These are phyloP conservation scores for Monoplex corrugatus DNA, from an alignment of 2,888 invertebrate genomes.

Conservation along the genomic window DNA sequence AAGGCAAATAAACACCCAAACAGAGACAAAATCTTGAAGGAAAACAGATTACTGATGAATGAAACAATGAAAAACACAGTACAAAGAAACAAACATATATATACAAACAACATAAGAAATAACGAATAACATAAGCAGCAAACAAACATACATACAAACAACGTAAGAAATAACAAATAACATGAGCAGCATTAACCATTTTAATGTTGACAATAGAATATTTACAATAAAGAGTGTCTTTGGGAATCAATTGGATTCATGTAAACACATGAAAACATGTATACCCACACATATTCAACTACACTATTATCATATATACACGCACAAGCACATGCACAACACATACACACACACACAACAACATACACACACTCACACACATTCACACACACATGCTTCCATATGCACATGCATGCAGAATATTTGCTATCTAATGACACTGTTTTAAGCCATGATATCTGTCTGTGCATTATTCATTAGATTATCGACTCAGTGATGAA, in stretches of 20 bases:
- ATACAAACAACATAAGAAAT: no score
- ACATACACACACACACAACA: neutral
- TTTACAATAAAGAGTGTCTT: neutral
- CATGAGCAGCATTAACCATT: neutral
- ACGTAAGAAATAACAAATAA: neutral
- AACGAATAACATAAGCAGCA: no score
- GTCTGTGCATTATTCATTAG: no score
- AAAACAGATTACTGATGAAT: no score
- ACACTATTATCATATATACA: neutral
- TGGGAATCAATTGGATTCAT: neutral
- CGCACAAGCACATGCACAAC: neutral
- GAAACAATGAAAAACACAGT: no score
- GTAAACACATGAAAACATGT: neutral
- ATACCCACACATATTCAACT: neutral
- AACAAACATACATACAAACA: neutral
- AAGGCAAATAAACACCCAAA: no score
- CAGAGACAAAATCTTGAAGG: no score
- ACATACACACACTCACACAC: neutral
- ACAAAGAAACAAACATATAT: no score
- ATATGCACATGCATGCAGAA: neutral
- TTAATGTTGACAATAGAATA: neutral
- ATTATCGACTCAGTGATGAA: neutral
- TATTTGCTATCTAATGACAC: neutral
- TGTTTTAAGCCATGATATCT: neutral
- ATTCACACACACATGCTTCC: neutral